phyloP scores from a whole-genome alignment of 2,113 vertebrate genomes.

The Dicerorhinus sumatrensis region DNA sequence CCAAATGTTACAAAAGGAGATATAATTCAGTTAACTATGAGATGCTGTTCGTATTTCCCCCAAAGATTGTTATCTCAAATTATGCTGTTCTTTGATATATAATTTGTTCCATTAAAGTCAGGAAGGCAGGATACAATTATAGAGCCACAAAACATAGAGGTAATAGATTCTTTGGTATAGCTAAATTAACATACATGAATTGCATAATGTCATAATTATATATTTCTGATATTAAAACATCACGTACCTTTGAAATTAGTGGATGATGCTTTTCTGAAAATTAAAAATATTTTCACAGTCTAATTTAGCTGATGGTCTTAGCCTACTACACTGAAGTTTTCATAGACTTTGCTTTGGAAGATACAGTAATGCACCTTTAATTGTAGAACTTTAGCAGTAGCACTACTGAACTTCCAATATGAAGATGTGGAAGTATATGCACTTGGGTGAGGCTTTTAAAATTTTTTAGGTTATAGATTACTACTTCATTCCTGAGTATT shows the following conservation, averaged over 20 bases:
- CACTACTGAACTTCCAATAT: neutral
- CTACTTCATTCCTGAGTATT: neutral
- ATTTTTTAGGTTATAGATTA: neutral
- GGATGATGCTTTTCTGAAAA: neutral
- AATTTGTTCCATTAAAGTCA: neutral
- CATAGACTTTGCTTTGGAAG: neutral
- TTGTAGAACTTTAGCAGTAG: neutral
- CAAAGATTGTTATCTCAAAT: neutral
- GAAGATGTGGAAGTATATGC: neutral
- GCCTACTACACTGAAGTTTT: neutral
- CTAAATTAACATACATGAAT: neutral
- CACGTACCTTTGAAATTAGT: neutral
- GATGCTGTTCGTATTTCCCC: neutral
- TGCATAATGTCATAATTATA: neutral
- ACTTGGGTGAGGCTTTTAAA: neutral
- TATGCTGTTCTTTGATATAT: neutral
- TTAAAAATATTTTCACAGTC: neutral
- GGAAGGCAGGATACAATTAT: neutral
- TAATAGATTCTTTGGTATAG: neutral
- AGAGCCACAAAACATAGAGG: neutral
- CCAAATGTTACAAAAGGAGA: neutral
- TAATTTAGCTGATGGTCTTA: neutral
- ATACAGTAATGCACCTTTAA: neutral
- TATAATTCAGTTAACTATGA: conserved; percentile 7
- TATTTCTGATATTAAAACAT: neutral